Conservation (phyloP, 2,797 vertebrate genomes). For the Danio choprae region DNA sequence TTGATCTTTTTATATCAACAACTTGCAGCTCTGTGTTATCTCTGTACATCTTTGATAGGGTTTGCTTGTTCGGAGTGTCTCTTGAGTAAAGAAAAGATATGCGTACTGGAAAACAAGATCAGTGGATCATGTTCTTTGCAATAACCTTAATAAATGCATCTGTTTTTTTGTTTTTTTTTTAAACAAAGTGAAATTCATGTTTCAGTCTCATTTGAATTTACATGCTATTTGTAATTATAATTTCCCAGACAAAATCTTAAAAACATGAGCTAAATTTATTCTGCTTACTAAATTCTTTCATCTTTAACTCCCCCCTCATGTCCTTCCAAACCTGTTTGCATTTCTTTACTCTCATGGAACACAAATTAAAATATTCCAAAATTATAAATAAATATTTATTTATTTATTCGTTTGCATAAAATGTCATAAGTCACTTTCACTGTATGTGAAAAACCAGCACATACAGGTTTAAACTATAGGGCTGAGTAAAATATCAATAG, state of each 20-base stretch:
- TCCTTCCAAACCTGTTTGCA: background rate
- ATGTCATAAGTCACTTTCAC: background rate
- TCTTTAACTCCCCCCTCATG: background rate
- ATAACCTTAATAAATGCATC: conserved; percentile 44
- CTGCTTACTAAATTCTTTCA: background rate
- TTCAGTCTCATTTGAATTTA: conserved; percentile 6
- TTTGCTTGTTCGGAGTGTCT: conserved; percentile 48
- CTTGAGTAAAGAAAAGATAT: conserved; percentile 32
- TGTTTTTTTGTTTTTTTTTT: conserved; percentile 2
- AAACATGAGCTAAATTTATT: conserved; percentile 1
- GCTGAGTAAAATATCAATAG: too few species aligned
- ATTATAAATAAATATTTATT: too few species aligned
- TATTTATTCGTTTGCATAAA: background rate
- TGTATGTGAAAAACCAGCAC: background rate
- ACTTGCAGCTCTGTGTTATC: conserved; percentile 50
- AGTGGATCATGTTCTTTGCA: conserved; percentile 46
- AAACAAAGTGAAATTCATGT: conserved; percentile 5
- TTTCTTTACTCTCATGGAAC: background rate
- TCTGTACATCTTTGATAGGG: conserved; percentile 47
- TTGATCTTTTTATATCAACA: conserved; percentile 66
- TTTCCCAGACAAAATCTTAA: background rate
- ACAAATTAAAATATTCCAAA: background rate
- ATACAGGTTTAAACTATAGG: background rate
- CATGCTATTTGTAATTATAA: conserved; percentile 11
- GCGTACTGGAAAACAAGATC: conserved; percentile 42